Base-by-base conservation (phyloP, 35 echinoderm and acorn worm genomes). In the Heliocidaris erythrogramma region DNA sequence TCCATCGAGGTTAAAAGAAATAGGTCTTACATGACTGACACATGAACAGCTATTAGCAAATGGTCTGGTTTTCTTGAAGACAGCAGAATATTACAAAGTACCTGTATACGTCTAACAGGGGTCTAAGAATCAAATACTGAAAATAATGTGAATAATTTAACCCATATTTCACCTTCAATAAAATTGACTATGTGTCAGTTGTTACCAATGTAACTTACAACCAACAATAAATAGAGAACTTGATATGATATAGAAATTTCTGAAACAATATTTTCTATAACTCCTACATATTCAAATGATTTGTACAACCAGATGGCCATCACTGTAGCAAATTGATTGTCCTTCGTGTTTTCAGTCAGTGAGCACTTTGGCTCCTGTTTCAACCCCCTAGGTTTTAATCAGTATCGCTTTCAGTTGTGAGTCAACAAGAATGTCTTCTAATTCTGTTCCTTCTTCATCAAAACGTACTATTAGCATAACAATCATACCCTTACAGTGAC, bases 401-500 rank as follows among this genome's bases (percentile, higher is more conserved):
- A 47, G 87, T 18, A 89, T 89, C 30, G 12, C 87, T 89, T 89
- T 89, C 87, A n/a, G 32, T 89, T 89, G 42, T 89, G 87, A 47
- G 65, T 78, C 65, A 78, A 89, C 87, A 89, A 48, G 87, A 89
- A 48, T 89, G 65, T 78, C 87, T 89, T 32, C 17, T 48, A 9
- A 89, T 48, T 89, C 11, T 89, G 87, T 48, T 48, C 87, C 5
- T 2, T 88, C 86, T 24, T 48, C 86, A 32, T 88, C 31, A 89
- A 89, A 48, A 32, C 2, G 31, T 47, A 48, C 87, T 17, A 89
- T 89, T 47, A 89, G 31, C 87, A 89, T 47, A 89, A 89, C 87
- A 89, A 89, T 35, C 31, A 48, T 89, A 89, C 42, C 87, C 87
- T 29, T n/a, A 48, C 12, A 88, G 86, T 89, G 87, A 89, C 87